Conservation (phyloP, 2,113 vertebrate genomes). For the Pimephales promelas region DNA sequence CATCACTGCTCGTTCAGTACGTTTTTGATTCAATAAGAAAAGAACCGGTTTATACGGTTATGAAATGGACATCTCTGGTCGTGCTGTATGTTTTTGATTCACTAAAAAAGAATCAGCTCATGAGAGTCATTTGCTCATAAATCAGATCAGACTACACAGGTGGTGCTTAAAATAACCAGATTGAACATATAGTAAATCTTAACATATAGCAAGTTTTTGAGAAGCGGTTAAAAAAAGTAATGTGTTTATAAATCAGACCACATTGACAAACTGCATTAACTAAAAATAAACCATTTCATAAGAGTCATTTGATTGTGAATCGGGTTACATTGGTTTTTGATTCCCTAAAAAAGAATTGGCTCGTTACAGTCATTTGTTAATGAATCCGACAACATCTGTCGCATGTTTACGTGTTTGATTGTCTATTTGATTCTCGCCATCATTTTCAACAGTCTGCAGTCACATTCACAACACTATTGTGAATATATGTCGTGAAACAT, state of each 20-base stretch:
- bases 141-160: not conserved
- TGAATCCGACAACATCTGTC: not conserved
- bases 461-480: too few relatives aligned
- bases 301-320: too few relatives aligned
- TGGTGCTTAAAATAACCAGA: not conserved
- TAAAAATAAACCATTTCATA: too few relatives aligned
- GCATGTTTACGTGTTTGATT: not conserved
- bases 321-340: not conserved
- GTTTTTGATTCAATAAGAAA: not conserved
- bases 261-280: too few relatives aligned
- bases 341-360: not conserved
- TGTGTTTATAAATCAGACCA: too few relatives aligned
- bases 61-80: not conserved
- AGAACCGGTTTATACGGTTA: not conserved
- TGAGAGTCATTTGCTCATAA: not conserved
- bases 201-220: too few relatives aligned
- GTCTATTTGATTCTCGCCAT: not conserved
- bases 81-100: not conserved
- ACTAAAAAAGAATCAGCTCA: not conserved
- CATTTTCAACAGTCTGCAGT: too few relatives aligned
- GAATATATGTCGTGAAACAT: not conserved
- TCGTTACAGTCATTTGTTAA: not conserved
- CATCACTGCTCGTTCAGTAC: not conserved
- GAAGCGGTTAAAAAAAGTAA: too few relatives aligned
- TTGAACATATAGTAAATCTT: too few relatives aligned